These are phyloP conservation scores for Tolmerus cingulatus DNA, from an alignment of 2,888 invertebrate species.

Conservation along the genomic window DNA sequence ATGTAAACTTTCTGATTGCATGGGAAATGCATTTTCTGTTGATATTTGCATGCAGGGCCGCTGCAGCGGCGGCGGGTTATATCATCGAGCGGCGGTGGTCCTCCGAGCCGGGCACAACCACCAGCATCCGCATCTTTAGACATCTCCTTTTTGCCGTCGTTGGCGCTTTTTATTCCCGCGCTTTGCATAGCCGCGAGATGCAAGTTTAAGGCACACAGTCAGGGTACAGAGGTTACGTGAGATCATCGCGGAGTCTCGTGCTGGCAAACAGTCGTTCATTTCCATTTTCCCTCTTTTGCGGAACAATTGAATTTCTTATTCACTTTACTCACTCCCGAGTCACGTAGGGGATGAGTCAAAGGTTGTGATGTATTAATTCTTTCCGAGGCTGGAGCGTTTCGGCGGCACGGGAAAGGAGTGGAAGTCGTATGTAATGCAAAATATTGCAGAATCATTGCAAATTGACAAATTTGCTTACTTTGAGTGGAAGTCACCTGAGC, in stretches of 20 bases:
- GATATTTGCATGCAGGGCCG: background rate
- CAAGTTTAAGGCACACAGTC: slow-evolving; percentile 15
- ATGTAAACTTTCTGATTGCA: slow-evolving; percentile 29
- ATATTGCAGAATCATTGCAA: slow-evolving; percentile 14
- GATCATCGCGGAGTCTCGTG: slow-evolving; percentile 11
- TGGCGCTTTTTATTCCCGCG: background rate
- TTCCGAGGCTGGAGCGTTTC: background rate
- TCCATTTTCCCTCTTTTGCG: background rate
- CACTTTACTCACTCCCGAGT: background rate
- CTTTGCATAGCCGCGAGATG: slow-evolving; percentile 1
- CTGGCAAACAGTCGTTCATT: background rate
- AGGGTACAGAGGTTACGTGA: slow-evolving; percentile 9
- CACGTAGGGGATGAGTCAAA: slow-evolving; percentile 14
- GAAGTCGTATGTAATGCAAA: background rate
- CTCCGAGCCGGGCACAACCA: background rate
- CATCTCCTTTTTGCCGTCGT: background rate
- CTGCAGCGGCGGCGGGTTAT: background rate
- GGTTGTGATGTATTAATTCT: slow-evolving; percentile 8
- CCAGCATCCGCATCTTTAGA: background rate
- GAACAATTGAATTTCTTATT: slow-evolving; percentile 19
- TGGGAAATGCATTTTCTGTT: slow-evolving; percentile 29
- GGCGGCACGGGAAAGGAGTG: background rate
- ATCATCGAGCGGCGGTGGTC: background rate
- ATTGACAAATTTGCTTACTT: slow-evolving; percentile 29
- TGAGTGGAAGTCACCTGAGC: background rate